Evolutionary conservation across 2,888 invertebrate species (phyloP).

Genomic region (Eupithecia subumbrata): DNA sequence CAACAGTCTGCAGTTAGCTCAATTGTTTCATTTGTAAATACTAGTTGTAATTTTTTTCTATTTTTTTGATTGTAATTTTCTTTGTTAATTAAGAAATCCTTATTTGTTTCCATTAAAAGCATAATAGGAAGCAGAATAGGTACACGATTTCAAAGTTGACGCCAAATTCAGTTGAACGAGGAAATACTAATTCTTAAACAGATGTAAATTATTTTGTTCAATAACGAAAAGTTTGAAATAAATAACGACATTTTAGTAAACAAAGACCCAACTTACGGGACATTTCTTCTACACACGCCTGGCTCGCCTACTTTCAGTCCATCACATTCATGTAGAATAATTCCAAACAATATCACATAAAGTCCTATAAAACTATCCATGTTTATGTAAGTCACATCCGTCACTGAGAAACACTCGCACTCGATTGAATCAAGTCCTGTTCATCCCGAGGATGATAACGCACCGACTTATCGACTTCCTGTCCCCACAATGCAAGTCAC

Average conservation of each 20-base stretch:
- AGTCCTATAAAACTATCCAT: constrained; percentile 22
- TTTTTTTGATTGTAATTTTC: too few species aligned
- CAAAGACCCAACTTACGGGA: constrained; percentile 16
- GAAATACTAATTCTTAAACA: background rate
- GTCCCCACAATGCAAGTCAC: constrained; percentile 7
- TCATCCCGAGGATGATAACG: constrained; percentile 21
- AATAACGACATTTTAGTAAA: constrained; percentile 5
- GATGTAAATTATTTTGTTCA: background rate
- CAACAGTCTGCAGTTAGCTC: too few species aligned
- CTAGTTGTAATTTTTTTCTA: too few species aligned
- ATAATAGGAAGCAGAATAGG: background rate
- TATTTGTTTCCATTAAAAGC: background rate
- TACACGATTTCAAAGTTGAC: background rate
- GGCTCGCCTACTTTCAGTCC: background rate
- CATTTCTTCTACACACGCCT: background rate
- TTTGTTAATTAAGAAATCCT: too few species aligned
- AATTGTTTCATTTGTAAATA: too few species aligned
- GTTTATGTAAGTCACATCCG: constrained; percentile 12
- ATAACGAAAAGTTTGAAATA: background rate
- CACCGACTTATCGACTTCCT: constrained; percentile 24
- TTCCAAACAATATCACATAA: constrained; percentile 8
- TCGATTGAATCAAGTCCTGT: constrained; percentile 18
- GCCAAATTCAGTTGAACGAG: background rate
- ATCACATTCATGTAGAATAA: background rate
- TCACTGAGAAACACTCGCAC: constrained; percentile 8